These are phyloP conservation scores for Hylyphantes graminicola DNA, from an alignment of 1,140 invertebrate genomes.

Conservation along the genomic window DNA sequence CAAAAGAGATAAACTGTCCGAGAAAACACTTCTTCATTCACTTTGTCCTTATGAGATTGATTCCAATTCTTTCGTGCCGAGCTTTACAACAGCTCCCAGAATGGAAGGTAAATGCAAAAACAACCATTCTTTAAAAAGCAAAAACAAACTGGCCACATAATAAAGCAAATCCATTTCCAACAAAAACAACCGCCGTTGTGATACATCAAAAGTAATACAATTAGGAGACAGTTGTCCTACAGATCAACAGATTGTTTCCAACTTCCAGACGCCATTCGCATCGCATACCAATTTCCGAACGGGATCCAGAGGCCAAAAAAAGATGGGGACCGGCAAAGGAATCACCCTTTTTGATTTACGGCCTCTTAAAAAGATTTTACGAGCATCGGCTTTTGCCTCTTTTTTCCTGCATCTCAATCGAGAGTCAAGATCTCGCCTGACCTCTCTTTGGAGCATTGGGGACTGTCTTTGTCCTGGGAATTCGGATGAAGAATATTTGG, in stretches of 20 bases:
- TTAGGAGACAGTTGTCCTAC: not conserved
- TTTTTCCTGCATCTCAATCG: constrained; percentile 32
- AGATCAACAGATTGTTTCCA: constrained; percentile 1
- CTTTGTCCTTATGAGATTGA: too few relatives aligned
- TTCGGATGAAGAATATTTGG: too few relatives aligned
- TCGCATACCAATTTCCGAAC: constrained; percentile 11
- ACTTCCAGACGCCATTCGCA: not conserved
- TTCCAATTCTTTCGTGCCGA: too few relatives aligned
- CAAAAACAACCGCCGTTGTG: too few relatives aligned
- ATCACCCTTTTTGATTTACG: constrained; percentile 57
- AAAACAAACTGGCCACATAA: too few relatives aligned
- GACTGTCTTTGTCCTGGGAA: not conserved
- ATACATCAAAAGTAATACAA: too few relatives aligned
- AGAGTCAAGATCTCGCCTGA: constrained; percentile 50
- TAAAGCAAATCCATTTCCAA: too few relatives aligned
- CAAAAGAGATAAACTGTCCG: too few relatives aligned
- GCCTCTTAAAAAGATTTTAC: constrained; percentile 58
- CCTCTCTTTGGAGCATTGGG: constrained; percentile 10
- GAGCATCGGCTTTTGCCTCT: constrained; percentile 36
- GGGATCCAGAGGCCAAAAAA: not conserved
- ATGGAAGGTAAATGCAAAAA: too few relatives aligned
- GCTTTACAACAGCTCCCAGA: too few relatives aligned
- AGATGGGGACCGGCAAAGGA: not conserved
- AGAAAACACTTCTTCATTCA: too few relatives aligned
- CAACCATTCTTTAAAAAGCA: too few relatives aligned